These are phyloP conservation scores for Eumerus sabulonum DNA, from an alignment of 2,888 invertebrate species.

Conservation along the genomic window DNA sequence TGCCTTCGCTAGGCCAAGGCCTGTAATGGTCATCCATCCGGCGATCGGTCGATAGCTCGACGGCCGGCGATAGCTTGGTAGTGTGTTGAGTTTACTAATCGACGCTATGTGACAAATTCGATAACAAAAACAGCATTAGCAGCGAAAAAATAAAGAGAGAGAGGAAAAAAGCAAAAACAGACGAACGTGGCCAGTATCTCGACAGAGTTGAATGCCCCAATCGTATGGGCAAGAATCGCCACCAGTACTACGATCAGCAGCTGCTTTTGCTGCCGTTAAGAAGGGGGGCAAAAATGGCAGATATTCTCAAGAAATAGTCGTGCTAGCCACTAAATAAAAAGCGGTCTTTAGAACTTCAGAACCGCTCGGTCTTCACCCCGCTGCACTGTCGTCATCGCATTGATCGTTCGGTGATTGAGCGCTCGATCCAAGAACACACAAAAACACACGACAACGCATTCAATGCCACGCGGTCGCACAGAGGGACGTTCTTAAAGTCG, in stretches of 20 bases:
- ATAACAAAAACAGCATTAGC: constrained; percentile 19
- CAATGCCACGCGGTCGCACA: constrained; percentile 4
- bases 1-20: neutral
- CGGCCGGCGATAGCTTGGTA: constrained; percentile 2
- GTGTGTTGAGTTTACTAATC: constrained; percentile 23
- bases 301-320: constrained; percentile 54
- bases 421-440: constrained; percentile 40
- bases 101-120: constrained; percentile 37
- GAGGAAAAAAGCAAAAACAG: constrained; percentile 4
- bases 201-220: constrained; percentile 33
- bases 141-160: too few species aligned
- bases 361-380: constrained; percentile 1
- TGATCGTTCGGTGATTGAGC: constrained; percentile 57
- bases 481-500: neutral
- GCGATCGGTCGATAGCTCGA: neutral
- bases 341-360: constrained; percentile 26
- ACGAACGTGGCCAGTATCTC: constrained; percentile 39
- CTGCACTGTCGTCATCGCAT: constrained; percentile 35
- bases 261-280: neutral
- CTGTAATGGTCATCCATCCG: neutral
- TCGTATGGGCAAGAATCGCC: constrained; percentile 2
- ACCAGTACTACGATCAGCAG: constrained; percentile 1
- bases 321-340: constrained; percentile 40
- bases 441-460: constrained; percentile 25
- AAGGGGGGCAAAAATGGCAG: constrained; percentile 34